Conservation (phyloP, 1,140 invertebrate species). For the Drosophila pseudoobscura region DNA sequence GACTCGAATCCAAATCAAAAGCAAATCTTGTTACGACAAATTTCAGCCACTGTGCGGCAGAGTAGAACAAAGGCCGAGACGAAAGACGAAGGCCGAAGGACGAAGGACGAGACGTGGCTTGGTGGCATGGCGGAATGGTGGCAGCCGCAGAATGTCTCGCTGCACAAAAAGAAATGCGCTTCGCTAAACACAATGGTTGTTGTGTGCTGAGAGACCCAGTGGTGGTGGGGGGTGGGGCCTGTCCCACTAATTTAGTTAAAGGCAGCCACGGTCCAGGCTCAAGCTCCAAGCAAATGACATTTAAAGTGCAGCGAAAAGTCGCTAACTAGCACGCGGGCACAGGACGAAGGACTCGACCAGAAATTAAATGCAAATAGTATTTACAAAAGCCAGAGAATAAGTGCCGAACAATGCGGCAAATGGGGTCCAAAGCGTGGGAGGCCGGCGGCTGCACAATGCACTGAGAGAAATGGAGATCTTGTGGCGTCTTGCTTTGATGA, state of each 20-base stretch:
- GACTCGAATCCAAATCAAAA: conserved; percentile 68
- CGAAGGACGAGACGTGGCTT: conserved; percentile 5
- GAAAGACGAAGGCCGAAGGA: conserved; percentile 2
- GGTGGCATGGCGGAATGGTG: not conserved
- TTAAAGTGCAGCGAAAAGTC: conserved; percentile 81
- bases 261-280: conserved; percentile 39
- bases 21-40: conserved; percentile 75
- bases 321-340: conserved; percentile 65
- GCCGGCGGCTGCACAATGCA: conserved; percentile 12
- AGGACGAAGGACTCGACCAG: conserved; percentile 29
- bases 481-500: no score
- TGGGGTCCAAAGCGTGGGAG: conserved; percentile 38
- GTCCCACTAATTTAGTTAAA: conserved; percentile 76
- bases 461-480: not conserved
- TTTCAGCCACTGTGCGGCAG: conserved; percentile 72
- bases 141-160: conserved; percentile 42
- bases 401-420: conserved; percentile 59
- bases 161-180: conserved; percentile 70
- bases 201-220: not conserved
- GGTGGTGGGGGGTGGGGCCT: conserved; percentile 5
- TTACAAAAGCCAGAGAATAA: conserved; percentile 73
- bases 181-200: conserved; percentile 70
- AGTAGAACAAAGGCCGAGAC: conserved; percentile 68
- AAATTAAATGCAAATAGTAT: conserved; percentile 80
- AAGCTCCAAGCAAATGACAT: conserved; percentile 76